Conservation (phyloP, 2,113 vertebrate genomes). For the Cynocephalus volans region DNA sequence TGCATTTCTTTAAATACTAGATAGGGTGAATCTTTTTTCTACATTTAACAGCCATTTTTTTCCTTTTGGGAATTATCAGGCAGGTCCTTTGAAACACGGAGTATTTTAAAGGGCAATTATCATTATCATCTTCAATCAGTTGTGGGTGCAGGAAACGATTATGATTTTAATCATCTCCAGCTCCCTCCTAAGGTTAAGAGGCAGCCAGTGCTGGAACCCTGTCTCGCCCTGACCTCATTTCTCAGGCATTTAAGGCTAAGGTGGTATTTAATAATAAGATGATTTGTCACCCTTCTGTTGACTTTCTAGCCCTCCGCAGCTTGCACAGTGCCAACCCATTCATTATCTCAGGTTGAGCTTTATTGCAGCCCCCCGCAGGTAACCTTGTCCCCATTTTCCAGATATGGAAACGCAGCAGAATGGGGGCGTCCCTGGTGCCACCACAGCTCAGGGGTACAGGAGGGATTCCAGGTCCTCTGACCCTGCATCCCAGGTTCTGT, state of each 20-base stretch:
- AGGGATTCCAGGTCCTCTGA: neutral
- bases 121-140: neutral
- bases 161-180: neutral
- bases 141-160: neutral
- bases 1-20: constrained; percentile 47
- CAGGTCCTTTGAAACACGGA: neutral
- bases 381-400: neutral
- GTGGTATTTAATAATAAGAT: neutral
- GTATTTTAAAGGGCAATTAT: neutral
- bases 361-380: neutral
- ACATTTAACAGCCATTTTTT: neutral
- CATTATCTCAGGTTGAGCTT: neutral
- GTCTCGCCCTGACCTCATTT: neutral
- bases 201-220: neutral
- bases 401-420: neutral
- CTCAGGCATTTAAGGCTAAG: neutral
- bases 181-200: neutral
- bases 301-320: neutral
- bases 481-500: rapidly evolving
- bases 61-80: neutral
- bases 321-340: neutral
- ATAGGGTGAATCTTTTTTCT: neutral
- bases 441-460: rapidly evolving
- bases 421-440: neutral
- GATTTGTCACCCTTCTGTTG: neutral